Evolutionary conservation across 1,140 invertebrate species (phyloP).

Genomic region (Zaprionus gabonicus): DNA sequence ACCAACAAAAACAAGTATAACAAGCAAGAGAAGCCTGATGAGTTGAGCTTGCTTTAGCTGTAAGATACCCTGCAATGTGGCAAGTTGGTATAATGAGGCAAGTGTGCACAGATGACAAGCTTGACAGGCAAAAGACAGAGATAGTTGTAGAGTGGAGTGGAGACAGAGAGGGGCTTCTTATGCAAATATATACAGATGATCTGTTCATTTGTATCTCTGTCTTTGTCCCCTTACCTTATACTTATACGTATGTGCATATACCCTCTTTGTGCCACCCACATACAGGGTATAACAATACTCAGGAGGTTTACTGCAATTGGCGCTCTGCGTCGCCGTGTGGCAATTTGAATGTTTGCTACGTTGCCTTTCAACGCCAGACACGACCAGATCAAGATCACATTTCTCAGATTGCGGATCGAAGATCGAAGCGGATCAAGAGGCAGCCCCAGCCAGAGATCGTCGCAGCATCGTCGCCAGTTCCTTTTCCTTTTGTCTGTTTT

Average conservation of each 20-base stretch:
- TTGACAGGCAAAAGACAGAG: no score
- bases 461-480: not conserved
- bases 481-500: not conserved
- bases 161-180: no score
- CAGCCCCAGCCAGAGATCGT: not conserved
- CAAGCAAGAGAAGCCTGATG: not conserved
- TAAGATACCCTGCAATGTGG: conserved; percentile 1
- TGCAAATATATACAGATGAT: no score
- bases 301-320: conserved; percentile 30
- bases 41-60: not conserved
- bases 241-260: not conserved
- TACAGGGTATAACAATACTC: conserved; percentile 18
- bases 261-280: not conserved
- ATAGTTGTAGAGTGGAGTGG: no score
- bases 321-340: conserved; percentile 11
- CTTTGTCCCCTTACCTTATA: not conserved
- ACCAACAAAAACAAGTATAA: conserved; percentile 16
- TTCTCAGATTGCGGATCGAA: conserved; percentile 46
- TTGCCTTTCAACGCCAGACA: conserved; percentile 43
- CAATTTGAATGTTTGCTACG: conserved; percentile 34
- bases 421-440: conserved; percentile 13
- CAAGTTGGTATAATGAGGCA: no score
- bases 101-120: no score
- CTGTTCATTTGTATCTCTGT: no score
- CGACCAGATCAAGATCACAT: conserved; percentile 46